Percentiles rank a stretch among this genome's conserved stretches.
Evolutionary conservation across 2,113 vertebrate species (phyloP).

Genomic region (Micronycteris hirsuta): DNA sequence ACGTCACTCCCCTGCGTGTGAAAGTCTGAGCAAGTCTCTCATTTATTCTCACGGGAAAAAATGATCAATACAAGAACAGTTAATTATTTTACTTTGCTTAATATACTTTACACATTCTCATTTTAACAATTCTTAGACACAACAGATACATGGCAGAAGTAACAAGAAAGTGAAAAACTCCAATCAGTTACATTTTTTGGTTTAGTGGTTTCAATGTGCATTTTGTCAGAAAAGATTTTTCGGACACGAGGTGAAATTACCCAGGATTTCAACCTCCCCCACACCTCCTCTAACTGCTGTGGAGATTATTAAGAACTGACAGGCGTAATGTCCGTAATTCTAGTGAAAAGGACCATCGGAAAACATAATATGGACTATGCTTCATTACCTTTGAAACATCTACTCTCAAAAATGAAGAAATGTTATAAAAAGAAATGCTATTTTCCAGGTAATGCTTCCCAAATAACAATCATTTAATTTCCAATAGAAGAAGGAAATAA

Average conservation of each 20-base stretch:
- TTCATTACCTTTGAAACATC: not conserved
- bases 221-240: not conserved
- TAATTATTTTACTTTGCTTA: not conserved
- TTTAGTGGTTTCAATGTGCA: not conserved
- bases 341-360: not conserved
- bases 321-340: not conserved
- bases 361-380: not conserved
- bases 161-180: not conserved
- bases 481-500: not conserved
- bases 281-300: not conserved
- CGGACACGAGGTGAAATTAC: not conserved
- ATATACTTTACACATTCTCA: not conserved
- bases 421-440: not conserved
- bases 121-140: not conserved
- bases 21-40: not conserved
- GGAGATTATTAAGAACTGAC: not conserved
- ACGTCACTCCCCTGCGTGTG: no score
- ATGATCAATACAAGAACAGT: not conserved
- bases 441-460: not conserved
- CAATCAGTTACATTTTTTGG: not conserved
- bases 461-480: not conserved
- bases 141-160: not conserved
- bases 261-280: not conserved
- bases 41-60: not conserved
- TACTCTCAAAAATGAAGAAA: not conserved